Base-by-base conservation (phyloP, 1,140 invertebrate species). In the Penaeus indicus region DNA sequence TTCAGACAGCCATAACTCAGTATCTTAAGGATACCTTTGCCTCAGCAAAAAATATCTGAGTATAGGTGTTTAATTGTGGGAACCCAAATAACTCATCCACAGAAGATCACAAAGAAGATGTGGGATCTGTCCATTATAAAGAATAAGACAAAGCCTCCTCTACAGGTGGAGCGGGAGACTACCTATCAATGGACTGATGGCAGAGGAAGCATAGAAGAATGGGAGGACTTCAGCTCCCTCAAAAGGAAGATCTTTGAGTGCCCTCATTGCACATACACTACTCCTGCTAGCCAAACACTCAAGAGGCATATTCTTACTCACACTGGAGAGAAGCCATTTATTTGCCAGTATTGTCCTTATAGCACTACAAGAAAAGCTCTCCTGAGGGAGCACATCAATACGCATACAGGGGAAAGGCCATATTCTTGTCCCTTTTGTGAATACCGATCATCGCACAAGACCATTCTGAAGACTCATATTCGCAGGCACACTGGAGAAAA, bases 321-420 rank as follows among this genome's bases (percentile, higher is more conserved):
- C 38, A 84, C 64, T 19, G 42, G 63, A 84, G 82, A 84, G 63
- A 84, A 54, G 42, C 82, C 42, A 42, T 84, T 84, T 84, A 72
- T 32, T n/a, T 84, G 82, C n/a, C 42, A 38, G n/a, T 84, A 84
- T 32, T 84, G 82, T 42, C 47, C 82, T 18, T 84, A 72, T 21
- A 84, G 64, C 13, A 67, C 82, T 11, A 84, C 82, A 7, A 67
- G 82, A 67, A 84, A 84, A 47, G 82, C 62, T 72, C 22, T 84
- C 10, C 13, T 84, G 63, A 67, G 60, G 32, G 82, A 84, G 21
- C 89, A 90, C 69, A 85, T 90, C 42, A 80, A 86, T 54, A 86
- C 79, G 3, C 89, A 90, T 72, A 90, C 89, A 22, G 89, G 89
- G 22, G 85, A 90, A 42, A 86, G 85, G 22, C 89, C 89, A 27